Evolutionary conservation across 2,113 vertebrate genomes (phyloP), one percentile per base, ranked within the genome.

Genomic region (Hydrolagus affinis): DNA sequence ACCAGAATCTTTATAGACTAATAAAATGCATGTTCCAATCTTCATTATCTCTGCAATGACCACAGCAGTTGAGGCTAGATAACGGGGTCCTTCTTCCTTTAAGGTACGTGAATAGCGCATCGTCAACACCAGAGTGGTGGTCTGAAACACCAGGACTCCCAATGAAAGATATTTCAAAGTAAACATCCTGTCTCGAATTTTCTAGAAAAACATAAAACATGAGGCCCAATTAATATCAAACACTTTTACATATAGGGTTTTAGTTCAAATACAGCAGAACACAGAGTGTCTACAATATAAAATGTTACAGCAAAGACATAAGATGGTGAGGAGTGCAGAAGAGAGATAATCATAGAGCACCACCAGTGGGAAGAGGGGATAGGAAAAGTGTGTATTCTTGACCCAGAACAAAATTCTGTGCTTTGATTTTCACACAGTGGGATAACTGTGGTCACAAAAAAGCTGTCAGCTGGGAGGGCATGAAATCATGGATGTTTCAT

Each of bases 101-200:
- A 98, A 90, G 0, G 97, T 99, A 80, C 98, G 96, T 85, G 98
- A 99, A 90, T 96, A 98, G 69, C 97, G 96, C 98, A 99, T 98
- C 64, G 96, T 98, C 87, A 99, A 92, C 86, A 99, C 98, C 91
- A 99, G 92, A 86, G 96, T 96, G 23, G 98, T 99, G 86, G 98
- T 99, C 93, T 99, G 98, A 90, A 98, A 96, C 87, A 99, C 97
- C 92, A 99, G 92, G 90, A 99, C 95, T 85, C 97, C 94, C 92
- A 99, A 91, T 78, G 98, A 99, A 86, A 99, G 91, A 92, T 98
- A 98, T 91, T 99, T 99, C 86, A 99, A 91, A 88, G 92, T 94
- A 88, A 94, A 14, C 86, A 0, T 21, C 23, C 14, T 95, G 83
- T 86, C 89, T 91, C 90, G 86, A 86, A 88, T 85, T 87, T 90